Base-by-base conservation (phyloP, 2,888 invertebrate genomes). In the Salticus scenicus region DNA sequence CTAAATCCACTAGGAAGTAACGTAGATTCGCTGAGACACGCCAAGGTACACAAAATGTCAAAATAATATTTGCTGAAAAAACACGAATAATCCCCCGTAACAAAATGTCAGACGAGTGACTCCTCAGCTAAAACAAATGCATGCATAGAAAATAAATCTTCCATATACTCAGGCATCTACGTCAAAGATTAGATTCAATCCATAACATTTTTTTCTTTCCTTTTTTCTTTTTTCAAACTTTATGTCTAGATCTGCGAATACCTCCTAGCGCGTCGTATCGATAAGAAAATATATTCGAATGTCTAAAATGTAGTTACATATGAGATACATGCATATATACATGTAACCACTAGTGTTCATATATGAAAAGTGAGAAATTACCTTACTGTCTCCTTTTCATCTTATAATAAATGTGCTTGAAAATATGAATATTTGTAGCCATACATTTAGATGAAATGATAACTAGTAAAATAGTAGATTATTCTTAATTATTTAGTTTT, bases 61-160 rank as follows among this genome's bases (percentile, higher is more conserved):
- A 57, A 57, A 57, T 57, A 57, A 57, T 57, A 57, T 57, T 57
- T 57, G 57, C 57, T 57, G 57, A 57, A 57, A 24, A 57, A 57
- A 57, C 57, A 57, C 57, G 24, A 4, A 24, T 24, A 57, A 24
- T 57, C 24, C 57, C 57, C 42, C 24, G 24, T 57, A 57, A 57
- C 57, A 24, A 57, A 57, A 57, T 57, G 20, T 24, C 20, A 57
- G 24, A 24, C 57, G 57, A 57, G 57, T 7, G 24, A 5, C 24
- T 24, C 57, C 24, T 37, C 37, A 4, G 57, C 24, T 57, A 57
- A 57, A 57, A 57, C 57, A 57, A 57, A 57, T 57, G 24, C 24
- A 57, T 24, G 24, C 7, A 1, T 24, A 4, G 24, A 57, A 57
- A 24, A 57, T 57, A 57, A 57, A 57, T 57, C 57, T 57, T 57